Evolutionary conservation across 2,797 vertebrate genomes (phyloP).

Genomic region (Gobionotothen gibberifrons): DNA sequence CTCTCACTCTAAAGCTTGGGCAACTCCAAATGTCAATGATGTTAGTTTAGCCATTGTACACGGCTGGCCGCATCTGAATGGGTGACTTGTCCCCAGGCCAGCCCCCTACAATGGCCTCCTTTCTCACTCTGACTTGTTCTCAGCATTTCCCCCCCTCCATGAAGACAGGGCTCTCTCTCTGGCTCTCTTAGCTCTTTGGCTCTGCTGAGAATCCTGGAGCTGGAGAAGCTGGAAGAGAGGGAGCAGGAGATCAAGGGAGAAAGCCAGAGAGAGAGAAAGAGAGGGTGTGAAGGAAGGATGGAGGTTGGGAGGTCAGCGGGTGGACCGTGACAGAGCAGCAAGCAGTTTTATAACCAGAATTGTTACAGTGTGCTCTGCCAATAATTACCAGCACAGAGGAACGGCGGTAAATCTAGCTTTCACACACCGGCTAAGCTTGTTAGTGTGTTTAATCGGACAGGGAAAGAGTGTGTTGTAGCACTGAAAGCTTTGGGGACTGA

Average conservation of each 20-base stretch:
- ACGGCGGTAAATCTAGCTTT: conserved; percentile 75
- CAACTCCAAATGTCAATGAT: conserved; percentile 88
- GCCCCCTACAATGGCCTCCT: conserved; percentile 88
- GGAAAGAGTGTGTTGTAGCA: conserved; percentile 68
- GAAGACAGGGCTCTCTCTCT: conserved; percentile 75
- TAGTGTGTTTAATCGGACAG: conserved; percentile 79
- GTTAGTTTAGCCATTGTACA: conserved; percentile 98
- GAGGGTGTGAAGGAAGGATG: conserved; percentile 48
- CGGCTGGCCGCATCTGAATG: conserved; percentile 92
- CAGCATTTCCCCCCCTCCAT: conserved; percentile 74
- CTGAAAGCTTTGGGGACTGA: conserved; percentile 58
- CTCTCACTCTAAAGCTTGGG: conserved; percentile 78
- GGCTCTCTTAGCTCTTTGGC: conserved; percentile 69
- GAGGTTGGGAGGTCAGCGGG: conserved; percentile 55
- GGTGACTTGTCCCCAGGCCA: conserved; percentile 89
- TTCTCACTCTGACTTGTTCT: conserved; percentile 85
- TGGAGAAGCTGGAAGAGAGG: conserved; percentile 55
- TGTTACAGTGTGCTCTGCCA: conserved; percentile 76
- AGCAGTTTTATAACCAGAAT: conserved; percentile 72
- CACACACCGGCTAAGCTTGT: conserved; percentile 77
- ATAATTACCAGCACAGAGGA: conserved; percentile 73
- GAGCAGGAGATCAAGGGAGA: conserved; percentile 43
- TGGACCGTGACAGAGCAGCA: conserved; percentile 75
- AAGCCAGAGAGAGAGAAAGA: conserved; percentile 35
- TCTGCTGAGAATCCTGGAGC: conserved; percentile 61